A percentile compares a stretch with the other conserved stretches of the same genome.
Evolutionary conservation across 2,888 invertebrate species (phyloP).

Genomic region (Callimorpha dominula): DNA sequence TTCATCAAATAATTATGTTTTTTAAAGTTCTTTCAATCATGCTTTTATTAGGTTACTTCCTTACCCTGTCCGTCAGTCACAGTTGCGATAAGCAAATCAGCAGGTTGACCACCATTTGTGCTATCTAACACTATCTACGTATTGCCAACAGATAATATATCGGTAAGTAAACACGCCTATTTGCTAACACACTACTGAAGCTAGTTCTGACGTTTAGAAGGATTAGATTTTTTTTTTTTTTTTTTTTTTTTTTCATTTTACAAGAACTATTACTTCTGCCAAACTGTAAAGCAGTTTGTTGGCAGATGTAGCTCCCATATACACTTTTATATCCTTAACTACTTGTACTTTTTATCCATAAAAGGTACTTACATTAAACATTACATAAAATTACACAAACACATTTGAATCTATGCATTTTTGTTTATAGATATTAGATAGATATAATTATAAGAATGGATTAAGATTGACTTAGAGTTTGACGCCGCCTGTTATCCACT

Average conservation of each 20-base stretch:
- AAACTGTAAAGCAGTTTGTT: no score
- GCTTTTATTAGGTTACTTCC: background rate
- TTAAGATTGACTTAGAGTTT: constrained; percentile 12
- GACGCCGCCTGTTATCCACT: constrained; percentile 7
- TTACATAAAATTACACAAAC: no score
- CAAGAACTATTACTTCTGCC: no score
- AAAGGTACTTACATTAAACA: no score
- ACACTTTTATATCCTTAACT: no score
- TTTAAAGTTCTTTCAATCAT: background rate
- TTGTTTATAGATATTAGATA: no score
- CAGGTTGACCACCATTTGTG: constrained; percentile 41
- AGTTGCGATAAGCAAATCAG: constrained; percentile 34
- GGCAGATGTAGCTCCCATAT: no score
- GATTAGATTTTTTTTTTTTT: no score
- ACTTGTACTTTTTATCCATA: no score
- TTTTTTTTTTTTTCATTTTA: no score
- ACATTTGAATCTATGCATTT: no score
- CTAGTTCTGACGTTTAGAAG: constrained; percentile 23
- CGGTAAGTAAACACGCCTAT: constrained; percentile 41
- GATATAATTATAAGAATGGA: constrained; percentile 23
- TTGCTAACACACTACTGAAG: constrained; percentile 39
- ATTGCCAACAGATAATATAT: constrained; percentile 40
- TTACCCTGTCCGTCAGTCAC: constrained; percentile 7
- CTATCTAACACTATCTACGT: constrained; percentile 25
- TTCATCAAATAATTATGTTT: background rate